These are phyloP conservation scores for Geococcyx californianus DNA, from an alignment of 2,113 vertebrate species.

Conservation along the genomic window DNA sequence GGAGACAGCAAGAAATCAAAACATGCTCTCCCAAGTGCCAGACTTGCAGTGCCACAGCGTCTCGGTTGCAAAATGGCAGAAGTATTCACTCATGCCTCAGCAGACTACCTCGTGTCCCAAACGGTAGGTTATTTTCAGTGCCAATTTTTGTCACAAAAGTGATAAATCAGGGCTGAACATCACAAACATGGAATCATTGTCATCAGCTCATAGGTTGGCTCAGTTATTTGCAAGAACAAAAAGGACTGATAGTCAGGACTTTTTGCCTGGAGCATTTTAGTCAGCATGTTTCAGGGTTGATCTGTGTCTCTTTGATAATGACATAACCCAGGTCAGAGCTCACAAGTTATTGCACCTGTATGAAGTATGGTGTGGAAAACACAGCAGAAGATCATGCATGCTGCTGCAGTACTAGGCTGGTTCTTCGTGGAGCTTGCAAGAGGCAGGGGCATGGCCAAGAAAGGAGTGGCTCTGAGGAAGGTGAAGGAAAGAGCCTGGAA, in stretches of 20 bases:
- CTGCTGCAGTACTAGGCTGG: not conserved
- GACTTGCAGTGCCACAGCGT: not conserved
- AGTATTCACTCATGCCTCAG: not conserved
- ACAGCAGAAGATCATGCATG: rapidly evolving
- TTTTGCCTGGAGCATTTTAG: not conserved
- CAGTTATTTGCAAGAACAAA: not conserved
- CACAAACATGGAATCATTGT: not conserved
- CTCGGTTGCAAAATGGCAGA: not conserved
- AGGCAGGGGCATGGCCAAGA: not conserved
- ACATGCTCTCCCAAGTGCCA: not conserved
- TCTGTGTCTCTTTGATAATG: not conserved
- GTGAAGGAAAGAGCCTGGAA: not conserved
- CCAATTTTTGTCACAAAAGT: not conserved
- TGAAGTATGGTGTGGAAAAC: not conserved
- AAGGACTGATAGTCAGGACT: not conserved
- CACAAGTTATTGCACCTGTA: not conserved
- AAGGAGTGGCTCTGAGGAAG: not conserved
- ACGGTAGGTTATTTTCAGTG: not conserved
- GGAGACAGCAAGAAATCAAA: not conserved
- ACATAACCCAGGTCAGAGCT: not conserved
- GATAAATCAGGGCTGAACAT: not conserved
- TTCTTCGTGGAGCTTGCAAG: not conserved
- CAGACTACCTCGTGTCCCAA: not conserved
- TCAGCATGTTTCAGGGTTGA: not conserved
- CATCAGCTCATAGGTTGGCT: not conserved